Percentiles rank a stretch among this genome's conserved stretches.
These are phyloP conservation scores for Pristionchus entomophagus DNA, from an alignment of 2,888 invertebrate genomes.

Conservation along the genomic window DNA sequence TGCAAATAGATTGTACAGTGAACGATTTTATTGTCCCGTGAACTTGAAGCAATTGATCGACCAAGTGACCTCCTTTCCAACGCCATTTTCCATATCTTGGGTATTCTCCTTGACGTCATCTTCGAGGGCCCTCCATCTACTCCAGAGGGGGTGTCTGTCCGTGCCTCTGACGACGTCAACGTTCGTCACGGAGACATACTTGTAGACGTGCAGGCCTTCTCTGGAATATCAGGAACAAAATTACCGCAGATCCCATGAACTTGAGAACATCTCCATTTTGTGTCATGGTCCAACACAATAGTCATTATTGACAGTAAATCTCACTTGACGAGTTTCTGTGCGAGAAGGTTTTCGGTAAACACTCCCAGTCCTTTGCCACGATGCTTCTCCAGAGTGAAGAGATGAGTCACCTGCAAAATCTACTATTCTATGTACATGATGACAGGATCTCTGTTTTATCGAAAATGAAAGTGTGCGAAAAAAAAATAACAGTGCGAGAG, in stretches of 20 bases:
- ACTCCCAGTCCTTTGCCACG: not conserved
- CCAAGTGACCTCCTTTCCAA: not conserved
- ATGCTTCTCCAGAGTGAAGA: conserved; percentile 10
- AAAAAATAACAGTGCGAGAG: no score
- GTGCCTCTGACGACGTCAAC: not conserved
- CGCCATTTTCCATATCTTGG: no score
- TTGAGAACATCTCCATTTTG: not conserved
- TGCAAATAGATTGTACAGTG: no score
- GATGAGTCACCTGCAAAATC: not conserved
- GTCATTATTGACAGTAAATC: no score
- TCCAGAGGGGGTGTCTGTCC: not conserved
- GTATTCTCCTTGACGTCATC: no score
- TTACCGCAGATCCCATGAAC: no score
- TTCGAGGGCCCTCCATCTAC: not conserved
- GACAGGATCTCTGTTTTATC: no score
- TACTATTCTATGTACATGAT: no score
- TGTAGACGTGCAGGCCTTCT: not conserved
- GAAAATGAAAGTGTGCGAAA: no score
- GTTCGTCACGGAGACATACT: not conserved
- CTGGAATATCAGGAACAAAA: not conserved
- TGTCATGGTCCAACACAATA: not conserved
- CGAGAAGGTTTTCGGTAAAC: not conserved
- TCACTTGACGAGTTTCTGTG: not conserved
- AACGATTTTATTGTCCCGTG: no score
- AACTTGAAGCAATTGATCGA: not conserved